phyloP scores from a whole-genome alignment of 2,888 invertebrate genomes.

The Serripes groenlandicus region DNA sequence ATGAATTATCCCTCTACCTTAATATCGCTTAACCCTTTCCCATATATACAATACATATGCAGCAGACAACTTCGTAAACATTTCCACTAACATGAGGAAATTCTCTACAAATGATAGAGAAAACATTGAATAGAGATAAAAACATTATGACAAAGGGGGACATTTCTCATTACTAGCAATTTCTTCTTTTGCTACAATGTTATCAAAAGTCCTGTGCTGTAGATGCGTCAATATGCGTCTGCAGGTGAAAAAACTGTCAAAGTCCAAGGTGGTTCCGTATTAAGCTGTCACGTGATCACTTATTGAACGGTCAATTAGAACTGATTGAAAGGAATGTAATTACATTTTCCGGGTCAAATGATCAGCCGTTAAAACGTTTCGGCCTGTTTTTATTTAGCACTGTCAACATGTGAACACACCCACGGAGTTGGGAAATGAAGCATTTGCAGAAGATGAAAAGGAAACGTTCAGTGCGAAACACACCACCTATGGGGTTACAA shows the following conservation, averaged over 20 bases:
- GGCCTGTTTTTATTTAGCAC: constrained; percentile 8
- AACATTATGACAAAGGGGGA: background rate
- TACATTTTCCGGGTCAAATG: constrained; percentile 17
- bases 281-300: background rate
- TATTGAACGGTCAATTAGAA: constrained; percentile 10
- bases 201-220: background rate
- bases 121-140: background rate
- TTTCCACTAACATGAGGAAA: no score
- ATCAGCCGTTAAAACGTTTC: constrained; percentile 16
- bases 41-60: no score
- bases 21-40: no score
- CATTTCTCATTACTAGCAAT: background rate
- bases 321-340: constrained; percentile 17
- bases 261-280: background rate
- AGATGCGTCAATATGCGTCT: background rate
- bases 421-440: constrained; percentile 10
- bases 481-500: background rate
- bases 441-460: constrained; percentile 9
- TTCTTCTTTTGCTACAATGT: background rate
- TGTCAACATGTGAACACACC: constrained; percentile 8
- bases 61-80: no score
- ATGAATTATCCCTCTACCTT: no score
- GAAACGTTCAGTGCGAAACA: background rate
- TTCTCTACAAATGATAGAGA: no score
- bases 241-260: no score